Evolutionary conservation across 2,888 invertebrate species (phyloP), one percentile per base, ranked within the genome.

Genomic region (Luperina nickerlii): DNA sequence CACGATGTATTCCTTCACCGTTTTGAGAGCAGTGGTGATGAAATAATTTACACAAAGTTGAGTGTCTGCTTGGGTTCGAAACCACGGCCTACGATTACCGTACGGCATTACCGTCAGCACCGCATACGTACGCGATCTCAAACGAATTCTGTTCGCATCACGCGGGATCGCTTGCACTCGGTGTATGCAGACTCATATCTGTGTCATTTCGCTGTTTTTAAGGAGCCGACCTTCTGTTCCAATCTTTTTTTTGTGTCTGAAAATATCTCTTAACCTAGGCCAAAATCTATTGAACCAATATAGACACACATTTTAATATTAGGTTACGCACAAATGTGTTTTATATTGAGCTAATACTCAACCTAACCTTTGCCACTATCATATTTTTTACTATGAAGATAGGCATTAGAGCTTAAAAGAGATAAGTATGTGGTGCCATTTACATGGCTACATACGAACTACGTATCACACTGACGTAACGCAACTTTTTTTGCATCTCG

Each of bases 301-400:
- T 62, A 78, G 60, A 54, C 65, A 84, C 68, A 84, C 65, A 32
- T 20, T 20, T 45, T 20, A 69, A 84, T 67, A 77, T 65, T 42
- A 51, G 20, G 68, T 5, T 68, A 15, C 38, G 67, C 13, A 18
- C 15, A 42, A 83, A 69, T 68, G 54, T 76, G 24, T 76, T 76
- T 76, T 63, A 48, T 65, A 63, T 0, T 54, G 45, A 62, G n/a
- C 18, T 54, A 32, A 38, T 45, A 20, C 45, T 38, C 11, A 24
- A 2, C 15, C 18, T 63, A 38, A 69, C 51, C 57, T 60, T 65
- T 74, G 38, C 11, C 20, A 3, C 3, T 15, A 15, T 65, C 18
- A 68, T 32, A 20, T 8, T 32, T 57, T 15, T 24, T 79, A 18
- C 2, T 18, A 32, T 4, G 15, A 6, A n/a, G 15, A 15, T n/a